Percentiles rank a stretch among this genome's conserved stretches.
Evolutionary conservation across 2,797 vertebrate species (phyloP).

Genomic region (Schizothorax lantsangensis): DNA sequence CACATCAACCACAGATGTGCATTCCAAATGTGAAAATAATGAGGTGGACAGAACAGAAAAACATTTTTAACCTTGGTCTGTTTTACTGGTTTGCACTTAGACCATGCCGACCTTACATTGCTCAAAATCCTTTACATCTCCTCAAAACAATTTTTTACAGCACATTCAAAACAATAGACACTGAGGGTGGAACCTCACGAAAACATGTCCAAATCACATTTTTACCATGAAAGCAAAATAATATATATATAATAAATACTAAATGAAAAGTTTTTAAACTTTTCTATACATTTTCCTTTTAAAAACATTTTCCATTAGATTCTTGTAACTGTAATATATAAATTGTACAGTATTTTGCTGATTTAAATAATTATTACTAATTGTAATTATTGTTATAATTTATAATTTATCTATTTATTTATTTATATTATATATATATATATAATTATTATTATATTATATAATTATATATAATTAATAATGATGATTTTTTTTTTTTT

Average conservation of each 20-base stretch:
- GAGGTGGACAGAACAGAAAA: conserved; percentile 36
- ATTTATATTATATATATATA: too few relatives aligned
- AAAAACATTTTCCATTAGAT: background rate
- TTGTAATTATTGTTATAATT: background rate
- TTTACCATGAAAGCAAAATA: background rate
- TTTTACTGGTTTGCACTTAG: conserved; percentile 31
- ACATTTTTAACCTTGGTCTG: conserved; percentile 37
- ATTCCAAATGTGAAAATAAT: conserved; percentile 53
- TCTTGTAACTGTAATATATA: background rate
- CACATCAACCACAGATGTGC: conserved; percentile 47
- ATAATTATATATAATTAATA: too few relatives aligned
- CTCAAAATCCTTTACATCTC: conserved; percentile 14
- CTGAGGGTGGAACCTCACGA: background rate
- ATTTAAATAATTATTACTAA: background rate
- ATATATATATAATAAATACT: background rate
- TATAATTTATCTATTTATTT: too few relatives aligned
- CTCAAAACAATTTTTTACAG: background rate
- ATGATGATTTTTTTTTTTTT: too few relatives aligned
- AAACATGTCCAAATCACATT: background rate
- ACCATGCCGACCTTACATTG: background rate
- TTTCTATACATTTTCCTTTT: background rate
- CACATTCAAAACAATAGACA: background rate
- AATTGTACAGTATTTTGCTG: background rate
- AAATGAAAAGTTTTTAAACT: background rate
- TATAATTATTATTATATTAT: too few relatives aligned